Percentiles rank a stretch among this genome's conserved stretches.
phyloP scores from a whole-genome alignment of 2,888 invertebrate species.

The Rosalia funebris region DNA sequence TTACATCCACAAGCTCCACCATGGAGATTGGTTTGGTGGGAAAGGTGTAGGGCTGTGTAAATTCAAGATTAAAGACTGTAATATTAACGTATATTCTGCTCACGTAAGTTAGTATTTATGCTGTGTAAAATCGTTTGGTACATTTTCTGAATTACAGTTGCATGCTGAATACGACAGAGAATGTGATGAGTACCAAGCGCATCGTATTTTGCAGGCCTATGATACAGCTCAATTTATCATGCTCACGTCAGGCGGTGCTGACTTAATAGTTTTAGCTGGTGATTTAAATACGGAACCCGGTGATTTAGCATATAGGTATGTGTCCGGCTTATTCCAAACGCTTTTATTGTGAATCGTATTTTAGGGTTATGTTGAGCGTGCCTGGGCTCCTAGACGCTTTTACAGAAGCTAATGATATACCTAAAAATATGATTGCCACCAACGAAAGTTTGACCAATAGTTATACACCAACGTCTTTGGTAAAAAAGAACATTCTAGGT shows the following conservation, averaged over 20 bases:
- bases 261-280: constrained; percentile 89
- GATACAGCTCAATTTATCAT: constrained; percentile 95
- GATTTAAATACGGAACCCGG: constrained; percentile 93
- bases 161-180: constrained; percentile 92
- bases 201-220: constrained; percentile 92
- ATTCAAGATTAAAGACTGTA: constrained; percentile 73
- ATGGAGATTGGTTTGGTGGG: constrained; percentile 99
- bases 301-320: constrained; percentile 79
- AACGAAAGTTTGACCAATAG: constrained; percentile 84
- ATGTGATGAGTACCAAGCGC: constrained; percentile 90
- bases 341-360: too few species aligned
- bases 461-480: constrained; percentile 73
- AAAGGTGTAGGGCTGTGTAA: constrained; percentile 91
- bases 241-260: constrained; percentile 80
- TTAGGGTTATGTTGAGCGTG: constrained; percentile 69
- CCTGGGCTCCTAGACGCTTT: constrained; percentile 69
- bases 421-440: constrained; percentile 70
- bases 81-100: constrained; percentile 88
- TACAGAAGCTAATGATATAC: constrained; percentile 52
- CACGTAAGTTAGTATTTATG: constrained; percentile 76
- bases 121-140: neutral
- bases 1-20: constrained; percentile 93
- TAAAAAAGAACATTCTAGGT: constrained; percentile 73
- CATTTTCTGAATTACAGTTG: constrained; percentile 70
- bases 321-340: too few species aligned